These are phyloP conservation scores for Papilio machaon DNA, from an alignment of 1,140 invertebrate genomes.

Conservation along the genomic window DNA sequence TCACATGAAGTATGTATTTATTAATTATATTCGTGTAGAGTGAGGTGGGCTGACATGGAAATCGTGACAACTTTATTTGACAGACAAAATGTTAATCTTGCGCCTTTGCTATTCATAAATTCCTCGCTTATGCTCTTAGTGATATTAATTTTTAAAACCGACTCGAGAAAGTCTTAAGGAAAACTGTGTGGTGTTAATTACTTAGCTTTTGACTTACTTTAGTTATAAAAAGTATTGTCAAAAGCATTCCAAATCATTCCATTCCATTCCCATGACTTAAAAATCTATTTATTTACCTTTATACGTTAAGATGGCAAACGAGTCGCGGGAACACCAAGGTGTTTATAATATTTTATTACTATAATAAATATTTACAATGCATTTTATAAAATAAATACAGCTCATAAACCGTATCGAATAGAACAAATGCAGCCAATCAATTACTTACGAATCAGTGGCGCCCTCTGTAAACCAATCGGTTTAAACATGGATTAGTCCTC, in stretches of 20 bases:
- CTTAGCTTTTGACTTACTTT: neutral
- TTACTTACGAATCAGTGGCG: constrained; percentile 15
- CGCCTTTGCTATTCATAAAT: constrained; percentile 24
- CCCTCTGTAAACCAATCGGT: neutral
- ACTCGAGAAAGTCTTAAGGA: constrained; percentile 6
- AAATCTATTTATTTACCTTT: no score
- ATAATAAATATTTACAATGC: neutral
- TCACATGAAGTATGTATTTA: neutral
- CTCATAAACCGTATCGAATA: neutral
- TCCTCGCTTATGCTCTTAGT: constrained; percentile 16
- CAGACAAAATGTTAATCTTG: constrained; percentile 15
- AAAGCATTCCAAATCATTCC: neutral
- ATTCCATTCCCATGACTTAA: no score
- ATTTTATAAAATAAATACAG: neutral
- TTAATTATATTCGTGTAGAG: constrained; percentile 3
- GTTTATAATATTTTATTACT: no score
- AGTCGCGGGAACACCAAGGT: no score
- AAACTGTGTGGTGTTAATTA: constrained; percentile 10
- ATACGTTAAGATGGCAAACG: no score
- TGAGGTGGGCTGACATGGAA: neutral
- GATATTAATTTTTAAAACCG: constrained; percentile 14
- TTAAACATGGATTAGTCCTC: constrained; percentile 1
- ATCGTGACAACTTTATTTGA: constrained; percentile 17
- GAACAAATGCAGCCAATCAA: neutral
- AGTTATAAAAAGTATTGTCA: neutral